A percentile compares a stretch with the other conserved stretches of the same genome.
Conservation (phyloP, 2,888 invertebrate genomes). For the Trileptium ribeirensis region DNA sequence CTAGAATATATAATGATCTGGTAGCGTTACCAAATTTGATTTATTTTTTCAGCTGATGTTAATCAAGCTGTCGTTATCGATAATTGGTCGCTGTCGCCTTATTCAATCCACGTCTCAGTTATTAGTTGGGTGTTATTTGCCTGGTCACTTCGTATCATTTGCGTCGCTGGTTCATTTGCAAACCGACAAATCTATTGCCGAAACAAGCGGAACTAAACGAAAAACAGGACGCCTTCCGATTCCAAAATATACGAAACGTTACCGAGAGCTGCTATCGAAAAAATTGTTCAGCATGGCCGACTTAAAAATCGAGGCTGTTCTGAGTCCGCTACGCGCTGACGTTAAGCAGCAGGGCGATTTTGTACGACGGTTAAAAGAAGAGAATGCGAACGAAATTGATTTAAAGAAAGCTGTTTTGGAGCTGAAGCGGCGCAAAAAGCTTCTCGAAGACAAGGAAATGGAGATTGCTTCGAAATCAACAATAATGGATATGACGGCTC, state of each 20-base stretch:
- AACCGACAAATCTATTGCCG: no score
- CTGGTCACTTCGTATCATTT: no score
- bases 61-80: no score
- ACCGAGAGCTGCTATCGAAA: not conserved
- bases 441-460: slow-evolving; percentile 83
- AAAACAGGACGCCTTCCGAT: not conserved
- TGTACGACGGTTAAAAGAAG: slow-evolving; percentile 75
- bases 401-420: slow-evolving; percentile 88
- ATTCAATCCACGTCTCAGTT: no score
- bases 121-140: no score
- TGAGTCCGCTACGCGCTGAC: not conserved
- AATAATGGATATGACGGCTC: slow-evolving; percentile 64
- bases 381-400: slow-evolving; percentile 81
- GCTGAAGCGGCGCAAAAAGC: slow-evolving; percentile 78
- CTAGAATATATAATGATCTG: no score
- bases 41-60: no score
- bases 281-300: not conserved
- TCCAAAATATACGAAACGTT: not conserved
- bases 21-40: no score
- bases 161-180: no score
- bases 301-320: not conserved
- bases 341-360: not conserved
- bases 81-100: no score
- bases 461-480: slow-evolving; percentile 60
- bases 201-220: no score